Evolutionary conservation across 2,113 vertebrate species (phyloP).

Genomic region (Tachysurus vachellii): DNA sequence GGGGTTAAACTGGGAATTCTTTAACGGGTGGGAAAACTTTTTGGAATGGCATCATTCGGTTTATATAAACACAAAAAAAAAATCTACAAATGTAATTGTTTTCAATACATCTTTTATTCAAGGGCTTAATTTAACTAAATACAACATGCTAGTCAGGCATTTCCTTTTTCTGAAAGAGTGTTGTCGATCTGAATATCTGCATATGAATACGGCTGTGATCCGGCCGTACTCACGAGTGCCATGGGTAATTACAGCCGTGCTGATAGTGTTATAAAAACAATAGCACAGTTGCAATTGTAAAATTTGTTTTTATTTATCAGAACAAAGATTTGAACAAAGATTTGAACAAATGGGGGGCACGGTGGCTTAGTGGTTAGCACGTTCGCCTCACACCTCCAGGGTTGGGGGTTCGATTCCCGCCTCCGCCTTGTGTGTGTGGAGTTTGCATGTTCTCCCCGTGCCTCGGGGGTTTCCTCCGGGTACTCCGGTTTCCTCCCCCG

Average conservation of each 20-base stretch:
- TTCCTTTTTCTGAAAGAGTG: not conserved
- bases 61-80: not conserved
- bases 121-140: not conserved
- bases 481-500: no score
- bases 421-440: no score
- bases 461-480: no score
- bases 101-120: not conserved
- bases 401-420: no score
- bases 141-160: not conserved
- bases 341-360: no score
- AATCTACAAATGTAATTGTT: not conserved
- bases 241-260: not conserved
- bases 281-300: not conserved
- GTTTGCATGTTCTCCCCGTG: no score
- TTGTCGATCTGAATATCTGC: not conserved
- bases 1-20: not conserved
- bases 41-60: not conserved
- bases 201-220: not conserved
- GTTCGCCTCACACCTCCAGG: no score
- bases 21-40: not conserved
- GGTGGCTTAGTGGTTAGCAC: no score
- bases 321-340: no score
- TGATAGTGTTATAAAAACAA: not conserved
- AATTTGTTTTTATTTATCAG: not conserved
- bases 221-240: not conserved